These are phyloP conservation scores for Polyommatus iphigenia DNA, from an alignment of 2,888 invertebrate genomes.

Conservation along the genomic window DNA sequence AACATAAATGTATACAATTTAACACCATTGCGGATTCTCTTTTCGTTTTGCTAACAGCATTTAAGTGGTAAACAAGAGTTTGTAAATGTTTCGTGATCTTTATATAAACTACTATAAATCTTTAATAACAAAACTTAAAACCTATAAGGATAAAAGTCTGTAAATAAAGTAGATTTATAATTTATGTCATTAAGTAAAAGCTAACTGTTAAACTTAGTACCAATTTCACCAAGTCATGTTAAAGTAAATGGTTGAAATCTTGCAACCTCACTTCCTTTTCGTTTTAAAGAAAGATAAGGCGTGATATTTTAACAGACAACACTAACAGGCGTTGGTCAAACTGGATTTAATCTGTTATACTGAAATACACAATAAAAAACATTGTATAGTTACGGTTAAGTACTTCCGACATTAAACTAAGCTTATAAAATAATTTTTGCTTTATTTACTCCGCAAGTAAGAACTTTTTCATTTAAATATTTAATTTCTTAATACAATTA, in stretches of 20 bases:
- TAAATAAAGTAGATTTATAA: constrained; percentile 3
- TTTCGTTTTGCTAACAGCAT: not conserved
- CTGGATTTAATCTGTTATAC: constrained; percentile 13
- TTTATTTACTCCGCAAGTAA: not conserved
- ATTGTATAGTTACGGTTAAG: not conserved
- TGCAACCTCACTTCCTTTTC: not conserved
- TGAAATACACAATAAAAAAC: constrained; percentile 8
- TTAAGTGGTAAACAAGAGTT: not conserved
- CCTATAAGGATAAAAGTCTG: not conserved
- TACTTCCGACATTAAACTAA: not conserved
- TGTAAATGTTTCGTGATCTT: not conserved
- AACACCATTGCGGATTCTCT: not conserved
- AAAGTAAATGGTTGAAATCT: not conserved
- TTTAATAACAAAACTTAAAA: not conserved
- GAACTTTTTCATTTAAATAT: not conserved
- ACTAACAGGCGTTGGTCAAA: not conserved
- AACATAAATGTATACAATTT: not conserved
- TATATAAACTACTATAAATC: not conserved
- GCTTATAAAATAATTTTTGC: not conserved
- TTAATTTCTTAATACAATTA: not conserved
- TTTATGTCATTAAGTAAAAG: not conserved
- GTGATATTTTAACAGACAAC: too few relatives aligned
- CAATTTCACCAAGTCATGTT: not conserved
- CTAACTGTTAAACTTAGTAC: not conserved
- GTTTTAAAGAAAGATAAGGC: not conserved